Evolutionary conservation across 64 coral and sea anemone genomes (phyloP), one percentile per base, ranked within the genome.

Genomic region (Stichodactyla helianthus): DNA sequence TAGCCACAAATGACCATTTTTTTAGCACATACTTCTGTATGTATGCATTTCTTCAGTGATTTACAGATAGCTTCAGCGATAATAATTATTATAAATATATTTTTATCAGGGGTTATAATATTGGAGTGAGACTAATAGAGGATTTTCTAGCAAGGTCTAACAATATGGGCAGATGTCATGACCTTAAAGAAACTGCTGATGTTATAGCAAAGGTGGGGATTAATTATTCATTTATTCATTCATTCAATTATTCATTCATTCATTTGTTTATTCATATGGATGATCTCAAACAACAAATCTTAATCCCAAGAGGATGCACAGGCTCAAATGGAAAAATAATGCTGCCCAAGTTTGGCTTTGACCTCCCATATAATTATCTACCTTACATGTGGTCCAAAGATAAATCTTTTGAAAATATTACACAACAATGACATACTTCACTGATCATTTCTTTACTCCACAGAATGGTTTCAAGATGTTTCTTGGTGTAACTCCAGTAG

Each of bases 381-480:
- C 35, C 35, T 44, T 44, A 44, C 35, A 44, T 44, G 35, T 44
- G 35, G 35, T 44, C 35, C 35, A 44, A 44, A 44, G 35, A 44
- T 44, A 44, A 44, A 44, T 44, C 35, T 44, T 44, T 44, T 44
- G 2, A 44, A 44, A 44, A 44, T 2, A 44, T 44, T 44, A 44
- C 1, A 44, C 35, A 44, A 44, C 35, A 44, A 44, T 15, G 59
- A 17, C 12, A 18, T 62, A 11, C 18, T 13, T 13, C 13, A 60
- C 14, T 60, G 13, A 15, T 23, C 76, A 52, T 68, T 13, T 84
- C 20, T 68, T 26, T 70, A 51, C 26, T 59, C 8, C 25, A 63
- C 84, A 98, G 95, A 85, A 92, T 62, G 95, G 95, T 64, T 98
- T 98, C 16, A 98, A 94, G 82, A 98, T 98, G 95, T 98, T 98